Conservation (phyloP, 2,113 vertebrate genomes). For the Mormyrus lacerda region DNA sequence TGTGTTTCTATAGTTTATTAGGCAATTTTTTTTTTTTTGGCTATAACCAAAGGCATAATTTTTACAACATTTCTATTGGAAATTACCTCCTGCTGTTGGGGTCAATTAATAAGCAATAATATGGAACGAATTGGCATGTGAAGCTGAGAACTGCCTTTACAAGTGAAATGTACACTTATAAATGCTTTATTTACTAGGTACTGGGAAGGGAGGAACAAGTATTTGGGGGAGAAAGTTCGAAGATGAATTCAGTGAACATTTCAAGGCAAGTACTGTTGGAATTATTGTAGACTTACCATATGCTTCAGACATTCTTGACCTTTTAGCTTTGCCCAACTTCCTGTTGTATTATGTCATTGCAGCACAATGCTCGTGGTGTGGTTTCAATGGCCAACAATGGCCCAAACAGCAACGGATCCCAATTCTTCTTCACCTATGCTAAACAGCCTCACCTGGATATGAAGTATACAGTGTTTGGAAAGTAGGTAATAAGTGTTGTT, state of each 20-base stretch:
- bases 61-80: no score
- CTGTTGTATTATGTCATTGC: constrained; percentile 25
- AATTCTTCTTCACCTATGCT: constrained; percentile 94
- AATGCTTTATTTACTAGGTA: constrained; percentile 57
- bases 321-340: neutral
- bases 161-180: neutral
- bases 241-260: constrained; percentile 91
- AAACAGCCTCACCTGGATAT: constrained; percentile 96
- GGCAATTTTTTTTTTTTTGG: no score
- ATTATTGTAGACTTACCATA: neutral
- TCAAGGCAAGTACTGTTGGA: constrained; percentile 68
- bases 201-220: constrained; percentile 91
- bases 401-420: constrained; percentile 87
- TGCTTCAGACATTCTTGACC: neutral
- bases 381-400: constrained; percentile 97
- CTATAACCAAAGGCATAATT: no score
- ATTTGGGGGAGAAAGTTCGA: constrained; percentile 97
- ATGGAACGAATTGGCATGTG: neutral
- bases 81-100: no score
- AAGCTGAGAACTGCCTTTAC: neutral
- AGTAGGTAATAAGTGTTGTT: constrained; percentile 62
- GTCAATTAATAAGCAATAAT: neutral
- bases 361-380: constrained; percentile 92
- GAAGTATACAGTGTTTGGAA: constrained; percentile 97
- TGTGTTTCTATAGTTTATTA: no score